These are phyloP conservation scores for Tribolium freemani DNA, from an alignment of 2,888 invertebrate genomes.

Conservation along the genomic window DNA sequence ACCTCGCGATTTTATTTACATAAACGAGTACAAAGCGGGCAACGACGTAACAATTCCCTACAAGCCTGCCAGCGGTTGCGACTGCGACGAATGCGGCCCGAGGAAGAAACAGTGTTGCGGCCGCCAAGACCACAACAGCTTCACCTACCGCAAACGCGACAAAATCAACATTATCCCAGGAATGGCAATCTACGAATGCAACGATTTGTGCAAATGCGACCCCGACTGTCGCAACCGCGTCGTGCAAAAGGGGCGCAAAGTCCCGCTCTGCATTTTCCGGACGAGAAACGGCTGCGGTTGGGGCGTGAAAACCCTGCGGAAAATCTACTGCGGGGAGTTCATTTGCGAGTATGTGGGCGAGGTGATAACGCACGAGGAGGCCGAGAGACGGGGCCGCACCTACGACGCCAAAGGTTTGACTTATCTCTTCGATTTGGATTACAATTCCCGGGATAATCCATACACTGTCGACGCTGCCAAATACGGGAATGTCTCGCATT, in stretches of 20 bases:
- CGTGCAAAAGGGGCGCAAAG: slow-evolving; percentile 84
- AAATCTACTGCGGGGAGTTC: slow-evolving; percentile 84
- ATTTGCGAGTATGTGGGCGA: slow-evolving; percentile 96
- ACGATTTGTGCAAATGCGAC: slow-evolving; percentile 86
- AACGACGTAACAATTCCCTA: slow-evolving; percentile 80
- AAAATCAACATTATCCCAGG: slow-evolving; percentile 81
- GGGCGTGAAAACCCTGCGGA: slow-evolving; percentile 88
- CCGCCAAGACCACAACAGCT: slow-evolving; percentile 71
- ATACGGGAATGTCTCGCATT: slow-evolving; percentile 93
- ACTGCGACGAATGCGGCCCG: slow-evolving; percentile 76
- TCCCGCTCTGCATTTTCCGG: slow-evolving; percentile 86
- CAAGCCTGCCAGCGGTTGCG: slow-evolving; percentile 87
- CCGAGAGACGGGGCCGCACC: slow-evolving; percentile 86
- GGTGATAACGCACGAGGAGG: slow-evolving; percentile 91
- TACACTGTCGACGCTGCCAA: slow-evolving; percentile 93
- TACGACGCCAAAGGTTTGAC: slow-evolving; percentile 91
- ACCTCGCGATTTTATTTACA: slow-evolving; percentile 86
- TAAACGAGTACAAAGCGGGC: slow-evolving; percentile 83
- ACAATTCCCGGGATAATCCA: slow-evolving; percentile 81
- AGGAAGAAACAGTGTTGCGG: slow-evolving; percentile 76
- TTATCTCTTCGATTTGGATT: slow-evolving; percentile 96
- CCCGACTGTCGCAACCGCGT: slow-evolving; percentile 88
- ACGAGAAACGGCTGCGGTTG: slow-evolving; percentile 93
- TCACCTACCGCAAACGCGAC: slow-evolving; percentile 80
- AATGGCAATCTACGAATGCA: slow-evolving; percentile 94